phyloP scores from a whole-genome alignment of 2,113 vertebrate genomes.

The Anthoscopus minutus region DNA sequence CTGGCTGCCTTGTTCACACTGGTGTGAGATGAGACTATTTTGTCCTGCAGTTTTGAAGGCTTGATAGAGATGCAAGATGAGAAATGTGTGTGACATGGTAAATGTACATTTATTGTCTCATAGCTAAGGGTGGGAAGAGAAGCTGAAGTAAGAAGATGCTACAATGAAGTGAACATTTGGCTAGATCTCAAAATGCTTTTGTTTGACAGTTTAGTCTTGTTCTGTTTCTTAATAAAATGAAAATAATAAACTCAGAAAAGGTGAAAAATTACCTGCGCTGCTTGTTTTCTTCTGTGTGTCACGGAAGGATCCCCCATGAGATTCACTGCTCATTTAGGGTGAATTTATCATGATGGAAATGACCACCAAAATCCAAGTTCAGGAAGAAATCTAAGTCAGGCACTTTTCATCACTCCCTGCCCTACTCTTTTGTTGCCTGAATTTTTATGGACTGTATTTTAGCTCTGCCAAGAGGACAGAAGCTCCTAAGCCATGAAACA shows the following conservation, averaged over 20 bases:
- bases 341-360: not conserved
- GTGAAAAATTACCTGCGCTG: not conserved
- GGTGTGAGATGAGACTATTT: not conserved
- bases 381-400: not conserved
- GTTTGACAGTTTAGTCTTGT: not conserved
- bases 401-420: not conserved
- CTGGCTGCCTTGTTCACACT: not conserved
- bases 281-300: not conserved
- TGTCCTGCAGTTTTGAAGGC: not conserved
- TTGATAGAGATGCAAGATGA: not conserved
- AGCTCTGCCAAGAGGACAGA: not conserved
- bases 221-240: not conserved
- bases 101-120: not conserved
- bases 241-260: not conserved
- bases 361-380: not conserved
- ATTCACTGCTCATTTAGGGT: not conserved
- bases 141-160: not conserved
- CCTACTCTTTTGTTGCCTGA: not conserved
- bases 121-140: not conserved
- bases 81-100: not conserved
- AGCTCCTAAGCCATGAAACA: not conserved
- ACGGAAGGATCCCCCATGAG: fast-evolving
- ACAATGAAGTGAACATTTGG: not conserved
- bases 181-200: not conserved
- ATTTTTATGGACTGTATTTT: not conserved